Percentiles rank a stretch among this genome's conserved stretches.
Conservation (phyloP, 64 coral and sea anemone genomes). For the Montipora capricornis region DNA sequence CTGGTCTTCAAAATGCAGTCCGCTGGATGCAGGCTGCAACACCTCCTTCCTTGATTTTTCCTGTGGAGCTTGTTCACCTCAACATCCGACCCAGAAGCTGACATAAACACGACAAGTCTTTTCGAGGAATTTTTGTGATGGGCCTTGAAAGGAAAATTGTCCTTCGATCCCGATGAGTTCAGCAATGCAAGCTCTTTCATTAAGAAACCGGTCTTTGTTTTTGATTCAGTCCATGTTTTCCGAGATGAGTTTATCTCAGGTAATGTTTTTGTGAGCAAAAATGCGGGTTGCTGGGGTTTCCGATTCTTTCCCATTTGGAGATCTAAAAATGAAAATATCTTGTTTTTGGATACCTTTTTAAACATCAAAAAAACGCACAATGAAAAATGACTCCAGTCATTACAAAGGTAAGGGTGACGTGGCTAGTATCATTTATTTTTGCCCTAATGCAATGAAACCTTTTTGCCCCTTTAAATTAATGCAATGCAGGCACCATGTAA, state of each 20-base stretch:
- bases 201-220: slow-evolving; percentile 15
- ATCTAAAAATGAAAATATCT: neutral
- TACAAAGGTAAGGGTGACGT: too few relatives aligned
- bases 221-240: slow-evolving; percentile 17
- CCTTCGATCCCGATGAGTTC: neutral
- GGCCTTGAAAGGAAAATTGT: slow-evolving; percentile 19
- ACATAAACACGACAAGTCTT: slow-evolving; percentile 39
- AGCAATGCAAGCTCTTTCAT: slow-evolving; percentile 32
- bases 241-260: neutral
- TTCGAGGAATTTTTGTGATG: slow-evolving; percentile 4
- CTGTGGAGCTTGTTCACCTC: slow-evolving; percentile 32
- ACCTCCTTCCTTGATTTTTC: slow-evolving; percentile 4
- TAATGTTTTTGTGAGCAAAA: neutral
- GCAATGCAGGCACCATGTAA: too few relatives aligned
- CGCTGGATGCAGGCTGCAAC: slow-evolving; percentile 2
- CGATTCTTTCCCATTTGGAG: slow-evolving; percentile 8
- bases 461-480: too few relatives aligned
- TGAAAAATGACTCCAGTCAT: too few relatives aligned
- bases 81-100: neutral
- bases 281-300: neutral
- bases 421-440: too few relatives aligned
- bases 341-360: neutral
- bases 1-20: slow-evolving; percentile 62
- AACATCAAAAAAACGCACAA: too few relatives aligned
- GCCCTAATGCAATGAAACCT: too few relatives aligned